Base-by-base conservation (phyloP, 2,888 invertebrate species). In the Diloba caeruleocephala region DNA sequence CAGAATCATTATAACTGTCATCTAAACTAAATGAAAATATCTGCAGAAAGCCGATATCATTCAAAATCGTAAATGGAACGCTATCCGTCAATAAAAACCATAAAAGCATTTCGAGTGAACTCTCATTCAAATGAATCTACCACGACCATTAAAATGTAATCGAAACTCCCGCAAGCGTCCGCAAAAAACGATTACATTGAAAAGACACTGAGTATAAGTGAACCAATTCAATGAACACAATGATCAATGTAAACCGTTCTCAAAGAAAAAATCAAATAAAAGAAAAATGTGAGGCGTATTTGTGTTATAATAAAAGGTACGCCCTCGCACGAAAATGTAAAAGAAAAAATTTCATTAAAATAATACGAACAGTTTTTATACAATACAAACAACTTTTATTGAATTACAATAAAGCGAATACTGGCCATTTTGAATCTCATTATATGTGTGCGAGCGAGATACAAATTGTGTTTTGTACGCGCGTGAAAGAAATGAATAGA, bases 401-500 rank as follows among this genome's bases (percentile, higher is more conserved):
- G 76, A 78, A 77, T 79, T 81, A 82, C 78, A 82, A 82, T 75
- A 73, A 78, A 82, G 73, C 69, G 76, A 82, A 81, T 81, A 87
- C 87, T 88, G 85, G 86, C 85, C 86, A 88, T 90, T 88, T 88
- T 86, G 81, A 87, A 87, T 88, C 73, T 85, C 79, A 83, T 87
- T 83, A 81, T 81, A 74, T 59, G 74, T 59, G 76, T 63, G 72
- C 33, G 79, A 85, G 65, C 38, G 81, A 68, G 85, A 84, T 44
- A 60, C 68, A 62, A 52, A 73, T 71, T 83, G 37, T 48, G 52
- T 76, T 76, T 71, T 72, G 46, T 75, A 26, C 50, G 57, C 4
- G 71, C 10, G 51, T 62, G 60, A 81, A 79, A 76, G 74, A 69
- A 81, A 81, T 69, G 76, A 61, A 74, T 61, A 74, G 45, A 54